Evolutionary conservation across 2,113 vertebrate species (phyloP).

Genomic region (Eidolon helvum): DNA sequence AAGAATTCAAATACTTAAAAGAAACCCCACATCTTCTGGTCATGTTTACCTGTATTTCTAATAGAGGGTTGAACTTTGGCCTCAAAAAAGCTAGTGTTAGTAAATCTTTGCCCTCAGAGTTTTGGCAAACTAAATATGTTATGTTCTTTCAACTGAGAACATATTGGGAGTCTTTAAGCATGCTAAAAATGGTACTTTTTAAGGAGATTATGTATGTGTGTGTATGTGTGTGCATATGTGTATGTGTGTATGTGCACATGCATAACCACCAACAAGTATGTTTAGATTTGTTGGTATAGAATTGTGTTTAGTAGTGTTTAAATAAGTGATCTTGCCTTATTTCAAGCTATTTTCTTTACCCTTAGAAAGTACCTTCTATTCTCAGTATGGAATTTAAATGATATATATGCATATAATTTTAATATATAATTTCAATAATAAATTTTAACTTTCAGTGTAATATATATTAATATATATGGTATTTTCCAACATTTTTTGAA

Average conservation of each 20-base stretch:
- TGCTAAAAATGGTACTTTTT: background rate
- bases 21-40: background rate
- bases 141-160: background rate
- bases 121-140: slow-evolving; percentile 36
- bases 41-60: slow-evolving; percentile 65
- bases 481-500: background rate
- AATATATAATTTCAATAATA: background rate
- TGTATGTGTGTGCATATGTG: background rate
- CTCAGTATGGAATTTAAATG: background rate
- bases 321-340: background rate
- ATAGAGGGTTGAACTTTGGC: slow-evolving; percentile 29
- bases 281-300: background rate
- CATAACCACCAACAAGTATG: background rate
- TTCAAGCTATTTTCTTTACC: background rate
- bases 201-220: background rate
- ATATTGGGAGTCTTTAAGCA: background rate
- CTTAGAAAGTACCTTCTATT: background rate
- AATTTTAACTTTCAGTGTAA: background rate
- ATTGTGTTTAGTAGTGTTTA: background rate
- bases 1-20: slow-evolving; percentile 58
- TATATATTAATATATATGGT: background rate
- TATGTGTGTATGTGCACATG: background rate
- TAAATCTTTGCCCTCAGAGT: slow-evolving; percentile 33
- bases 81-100: slow-evolving; percentile 49
- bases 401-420: background rate